Evolutionary conservation across 2,888 invertebrate genomes (phyloP), one percentile per base, ranked within the genome.

Genomic region (Drosophila stalkeri): DNA sequence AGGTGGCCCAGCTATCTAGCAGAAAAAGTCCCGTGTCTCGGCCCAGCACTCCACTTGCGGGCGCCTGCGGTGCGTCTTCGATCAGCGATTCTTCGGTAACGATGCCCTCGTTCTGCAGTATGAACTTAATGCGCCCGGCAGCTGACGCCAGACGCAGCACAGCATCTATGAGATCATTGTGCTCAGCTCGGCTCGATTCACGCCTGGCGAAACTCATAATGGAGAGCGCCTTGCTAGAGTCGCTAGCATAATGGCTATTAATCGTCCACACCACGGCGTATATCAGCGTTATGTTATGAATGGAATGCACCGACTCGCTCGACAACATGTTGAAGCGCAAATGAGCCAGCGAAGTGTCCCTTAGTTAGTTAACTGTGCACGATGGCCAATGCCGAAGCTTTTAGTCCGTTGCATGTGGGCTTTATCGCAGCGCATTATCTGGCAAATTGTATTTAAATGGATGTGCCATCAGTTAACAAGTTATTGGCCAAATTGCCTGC

Each of bases 191-290:
- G 56, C 72, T 89, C 8, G 47, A 20, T 5, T 57, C 49, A 16
- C 61, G 73, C n/a, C 71, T 79, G 23, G 91, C 81, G 60, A 90
- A 91, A 57, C 91, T 86, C 0, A 80, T 82, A 47, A 91, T 78
- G 12, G 80, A 75, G 56, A 91, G 23, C 5, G 92, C 63, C 4
- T 78, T 80, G 51, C 69, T 72, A 3, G 87, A 84, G 23, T 74
- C 70, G 9, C 72, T 68, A 1, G 80, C 89, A 61, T 86, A 91
- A 55, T 83, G 76, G 33, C 86, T 79, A 60, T 90, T 88, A 33
- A 92, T 91, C 18, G 87, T 81, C 92, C 92, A 92, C 3, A 92
- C 82, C 2, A 84, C 64, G 35, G 92, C 91, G 64, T 91, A 80
- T 47, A 92, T 76, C 44, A 92, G 72, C 20, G 91, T 85, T 43